phyloP scores from a whole-genome alignment of 1,140 invertebrate species.

The Cephus cinctus region DNA sequence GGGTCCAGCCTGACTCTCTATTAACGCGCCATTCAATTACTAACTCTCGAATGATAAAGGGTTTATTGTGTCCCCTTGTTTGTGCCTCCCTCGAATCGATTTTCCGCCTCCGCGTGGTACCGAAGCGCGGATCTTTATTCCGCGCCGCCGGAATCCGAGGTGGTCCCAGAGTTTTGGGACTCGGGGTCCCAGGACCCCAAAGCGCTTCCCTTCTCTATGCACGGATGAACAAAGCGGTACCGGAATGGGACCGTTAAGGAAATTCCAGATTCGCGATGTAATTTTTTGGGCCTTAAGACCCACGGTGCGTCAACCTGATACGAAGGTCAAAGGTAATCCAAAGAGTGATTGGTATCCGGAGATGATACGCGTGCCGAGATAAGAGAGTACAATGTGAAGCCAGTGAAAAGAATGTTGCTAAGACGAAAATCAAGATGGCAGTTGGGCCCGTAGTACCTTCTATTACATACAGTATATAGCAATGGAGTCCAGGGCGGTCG shows the following conservation, averaged over 20 bases:
- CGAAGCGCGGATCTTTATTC: too few species aligned
- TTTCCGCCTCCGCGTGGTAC: slow-evolving; percentile 19
- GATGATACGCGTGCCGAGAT: background rate
- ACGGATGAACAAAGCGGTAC: too few species aligned
- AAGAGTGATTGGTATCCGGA: slow-evolving; percentile 1
- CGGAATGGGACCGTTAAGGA: background rate
- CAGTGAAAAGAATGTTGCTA: too few species aligned
- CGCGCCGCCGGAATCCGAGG: too few species aligned
- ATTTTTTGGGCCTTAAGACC: too few species aligned
- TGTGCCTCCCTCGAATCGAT: slow-evolving; percentile 25
- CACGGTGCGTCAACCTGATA: background rate
- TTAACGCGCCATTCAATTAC: slow-evolving; percentile 31
- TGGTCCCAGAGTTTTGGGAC: too few species aligned
- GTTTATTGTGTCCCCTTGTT: slow-evolving; percentile 24
- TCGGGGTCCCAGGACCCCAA: too few species aligned
- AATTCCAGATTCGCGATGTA: background rate
- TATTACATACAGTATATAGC: too few species aligned
- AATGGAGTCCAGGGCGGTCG: slow-evolving; percentile 36
- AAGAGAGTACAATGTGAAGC: background rate
- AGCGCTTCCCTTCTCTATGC: too few species aligned
- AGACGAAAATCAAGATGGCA: too few species aligned
- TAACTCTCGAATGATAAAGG: slow-evolving; percentile 11
- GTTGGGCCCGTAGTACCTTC: too few species aligned
- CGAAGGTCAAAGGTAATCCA: background rate
- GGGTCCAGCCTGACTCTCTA: too few species aligned